Conservation (phyloP, 2,888 invertebrate species). For the Zelleria hepariella region DNA sequence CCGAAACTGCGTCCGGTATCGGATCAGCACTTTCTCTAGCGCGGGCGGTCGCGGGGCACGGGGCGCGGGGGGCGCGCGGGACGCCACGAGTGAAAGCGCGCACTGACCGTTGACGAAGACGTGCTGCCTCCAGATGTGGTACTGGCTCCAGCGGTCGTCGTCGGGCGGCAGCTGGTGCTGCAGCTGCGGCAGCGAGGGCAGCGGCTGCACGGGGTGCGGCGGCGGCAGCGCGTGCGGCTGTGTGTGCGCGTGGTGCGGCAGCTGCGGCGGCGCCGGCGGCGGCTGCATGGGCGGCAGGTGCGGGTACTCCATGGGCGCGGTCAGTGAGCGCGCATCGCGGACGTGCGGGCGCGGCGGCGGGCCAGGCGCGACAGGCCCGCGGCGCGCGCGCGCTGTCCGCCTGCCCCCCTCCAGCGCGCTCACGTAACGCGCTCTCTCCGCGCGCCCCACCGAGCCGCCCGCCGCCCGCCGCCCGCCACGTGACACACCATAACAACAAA, state of each 20-base stretch:
- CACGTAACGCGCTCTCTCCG: slow-evolving; percentile 8
- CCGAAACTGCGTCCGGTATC: slow-evolving; percentile 31
- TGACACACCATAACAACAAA: background rate
- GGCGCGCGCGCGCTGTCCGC: slow-evolving; percentile 15
- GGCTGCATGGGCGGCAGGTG: slow-evolving; percentile 64
- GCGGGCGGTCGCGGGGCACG: slow-evolving; percentile 1
- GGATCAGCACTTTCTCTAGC: slow-evolving; percentile 54
- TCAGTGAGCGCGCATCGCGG: slow-evolving; percentile 55
- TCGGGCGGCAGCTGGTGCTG: slow-evolving; percentile 71
- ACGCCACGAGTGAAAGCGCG: slow-evolving; percentile 11
- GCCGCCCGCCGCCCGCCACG: slow-evolving; percentile 19
- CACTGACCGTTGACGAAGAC: slow-evolving; percentile 84
- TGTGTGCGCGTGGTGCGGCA: slow-evolving; percentile 49
- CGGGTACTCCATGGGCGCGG: slow-evolving; percentile 61
- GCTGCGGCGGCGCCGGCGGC: slow-evolving; percentile 76
- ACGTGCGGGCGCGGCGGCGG: slow-evolving; percentile 26
- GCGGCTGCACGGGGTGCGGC: slow-evolving; percentile 74
- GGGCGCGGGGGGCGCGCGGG: background rate
- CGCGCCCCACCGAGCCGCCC: slow-evolving; percentile 25
- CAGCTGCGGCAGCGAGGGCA: slow-evolving; percentile 75
- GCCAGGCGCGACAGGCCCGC: slow-evolving; percentile 22
- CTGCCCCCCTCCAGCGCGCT: slow-evolving; percentile 17
- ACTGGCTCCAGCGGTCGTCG: slow-evolving; percentile 80
- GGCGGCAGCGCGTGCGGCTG: slow-evolving; percentile 43
- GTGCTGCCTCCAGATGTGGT: slow-evolving; percentile 85